These are phyloP conservation scores for Tragelaphus scriptus DNA, from an alignment of 2,113 vertebrate species.

Conservation along the genomic window DNA sequence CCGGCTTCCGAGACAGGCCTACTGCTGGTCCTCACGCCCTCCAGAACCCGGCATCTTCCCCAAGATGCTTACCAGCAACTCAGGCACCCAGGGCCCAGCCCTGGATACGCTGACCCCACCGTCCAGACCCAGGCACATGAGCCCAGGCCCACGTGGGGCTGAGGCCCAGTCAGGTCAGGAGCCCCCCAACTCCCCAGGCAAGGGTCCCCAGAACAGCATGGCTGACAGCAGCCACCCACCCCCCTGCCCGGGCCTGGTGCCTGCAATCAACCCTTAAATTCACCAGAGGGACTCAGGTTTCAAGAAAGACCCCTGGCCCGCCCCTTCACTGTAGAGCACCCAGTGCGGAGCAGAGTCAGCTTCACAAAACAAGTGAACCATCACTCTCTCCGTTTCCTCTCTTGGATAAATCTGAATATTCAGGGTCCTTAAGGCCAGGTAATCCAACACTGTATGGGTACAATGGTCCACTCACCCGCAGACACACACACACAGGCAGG, in stretches of 20 bases:
- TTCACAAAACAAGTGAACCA: not conserved
- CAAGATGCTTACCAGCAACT: fast-evolving
- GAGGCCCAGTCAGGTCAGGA: not conserved
- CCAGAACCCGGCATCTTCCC: not conserved
- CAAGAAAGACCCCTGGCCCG: not conserved
- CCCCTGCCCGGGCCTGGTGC: not conserved
- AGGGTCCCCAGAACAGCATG: not conserved
- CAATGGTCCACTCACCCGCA: not conserved
- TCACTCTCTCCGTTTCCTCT: not conserved
- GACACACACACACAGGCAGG: not conserved
- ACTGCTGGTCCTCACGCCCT: not conserved
- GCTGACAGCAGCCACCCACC: not conserved
- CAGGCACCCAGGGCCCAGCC: not conserved
- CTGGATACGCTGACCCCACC: not conserved
- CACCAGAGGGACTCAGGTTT: not conserved
- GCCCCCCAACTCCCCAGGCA: not conserved
- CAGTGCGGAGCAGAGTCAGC: not conserved
- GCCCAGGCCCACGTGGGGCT: not conserved
- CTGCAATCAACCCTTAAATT: not conserved
- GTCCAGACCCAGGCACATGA: not conserved
- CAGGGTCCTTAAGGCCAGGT: not conserved
- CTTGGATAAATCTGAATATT: not conserved
- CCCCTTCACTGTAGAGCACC: not conserved
- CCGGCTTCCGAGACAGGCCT: not conserved
- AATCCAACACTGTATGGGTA: not conserved